These are phyloP conservation scores for Empidonax traillii DNA, from an alignment of 2,113 vertebrate species.

Conservation along the genomic window DNA sequence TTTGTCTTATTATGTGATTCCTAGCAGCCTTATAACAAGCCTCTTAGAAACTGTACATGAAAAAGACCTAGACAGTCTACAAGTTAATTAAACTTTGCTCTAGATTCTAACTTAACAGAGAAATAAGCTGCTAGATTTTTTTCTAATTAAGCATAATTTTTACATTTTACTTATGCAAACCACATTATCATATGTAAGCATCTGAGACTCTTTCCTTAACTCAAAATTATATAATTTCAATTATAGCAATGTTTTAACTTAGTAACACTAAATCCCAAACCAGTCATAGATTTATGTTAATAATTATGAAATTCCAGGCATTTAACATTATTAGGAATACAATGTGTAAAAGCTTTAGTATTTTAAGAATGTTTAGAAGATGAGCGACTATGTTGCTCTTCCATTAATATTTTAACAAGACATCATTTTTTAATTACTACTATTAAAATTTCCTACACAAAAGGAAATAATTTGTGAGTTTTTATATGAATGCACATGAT, in stretches of 20 bases:
- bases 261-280: neutral
- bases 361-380: neutral
- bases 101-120: neutral
- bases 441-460: neutral
- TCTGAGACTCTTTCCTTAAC: neutral
- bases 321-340: neutral
- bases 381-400: neutral
- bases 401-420: neutral
- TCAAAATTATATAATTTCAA: slow-evolving; percentile 13
- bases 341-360: neutral
- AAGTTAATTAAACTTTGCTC: slow-evolving; percentile 11
- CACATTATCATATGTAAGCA: slow-evolving; percentile 7
- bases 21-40: neutral
- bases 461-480: neutral
- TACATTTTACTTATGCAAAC: slow-evolving; percentile 30
- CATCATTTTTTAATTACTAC: neutral
- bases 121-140: slow-evolving; percentile 8
- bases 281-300: neutral
- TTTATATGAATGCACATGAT: neutral
- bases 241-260: neutral
- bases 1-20: neutral
- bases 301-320: neutral
- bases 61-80: neutral
- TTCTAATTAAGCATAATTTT: slow-evolving; percentile 16
- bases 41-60: neutral